These are phyloP conservation scores for Pegoplata infirma DNA, from an alignment of 2,888 invertebrate genomes.

Conservation along the genomic window DNA sequence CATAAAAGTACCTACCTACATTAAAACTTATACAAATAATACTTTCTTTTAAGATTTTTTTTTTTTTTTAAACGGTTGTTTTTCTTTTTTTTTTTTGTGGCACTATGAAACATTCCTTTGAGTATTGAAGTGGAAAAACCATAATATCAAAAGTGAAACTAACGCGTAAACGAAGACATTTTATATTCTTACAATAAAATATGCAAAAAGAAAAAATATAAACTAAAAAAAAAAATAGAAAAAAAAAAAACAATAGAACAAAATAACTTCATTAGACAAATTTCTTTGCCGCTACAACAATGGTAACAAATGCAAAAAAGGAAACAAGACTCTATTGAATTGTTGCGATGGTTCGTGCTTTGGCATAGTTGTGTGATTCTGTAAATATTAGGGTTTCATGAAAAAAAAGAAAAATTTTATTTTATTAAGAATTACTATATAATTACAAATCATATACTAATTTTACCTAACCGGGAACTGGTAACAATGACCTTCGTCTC, in stretches of 20 bases:
- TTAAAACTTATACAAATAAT: background rate
- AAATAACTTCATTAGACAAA: slow-evolving; percentile 58
- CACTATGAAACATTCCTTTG: slow-evolving; percentile 1
- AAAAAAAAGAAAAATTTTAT: too few relatives aligned
- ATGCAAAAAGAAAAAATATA: slow-evolving; percentile 28
- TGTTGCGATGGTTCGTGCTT: slow-evolving; percentile 14
- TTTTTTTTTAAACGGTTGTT: background rate
- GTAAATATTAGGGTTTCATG: too few relatives aligned
- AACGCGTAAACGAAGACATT: slow-evolving; percentile 28
- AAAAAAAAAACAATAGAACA: slow-evolving; percentile 26
- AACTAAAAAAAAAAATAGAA: slow-evolving; percentile 3
- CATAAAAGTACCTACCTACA: too few relatives aligned
- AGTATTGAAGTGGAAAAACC: slow-evolving; percentile 26
- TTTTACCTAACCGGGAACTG: too few relatives aligned
- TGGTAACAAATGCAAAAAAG: background rate
- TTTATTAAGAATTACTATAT: too few relatives aligned
- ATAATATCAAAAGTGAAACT: slow-evolving; percentile 17
- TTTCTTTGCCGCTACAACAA: slow-evolving; percentile 21
- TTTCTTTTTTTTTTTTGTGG: background rate
- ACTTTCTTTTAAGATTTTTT: background rate
- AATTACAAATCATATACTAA: too few relatives aligned
- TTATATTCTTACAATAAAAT: slow-evolving; percentile 12
- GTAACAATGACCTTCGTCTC: too few relatives aligned
- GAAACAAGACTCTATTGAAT: slow-evolving; percentile 19
- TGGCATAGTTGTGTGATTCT: slow-evolving; percentile 9